Base-by-base conservation (phyloP, 2,888 invertebrate species). In the Epinotia ramella region DNA sequence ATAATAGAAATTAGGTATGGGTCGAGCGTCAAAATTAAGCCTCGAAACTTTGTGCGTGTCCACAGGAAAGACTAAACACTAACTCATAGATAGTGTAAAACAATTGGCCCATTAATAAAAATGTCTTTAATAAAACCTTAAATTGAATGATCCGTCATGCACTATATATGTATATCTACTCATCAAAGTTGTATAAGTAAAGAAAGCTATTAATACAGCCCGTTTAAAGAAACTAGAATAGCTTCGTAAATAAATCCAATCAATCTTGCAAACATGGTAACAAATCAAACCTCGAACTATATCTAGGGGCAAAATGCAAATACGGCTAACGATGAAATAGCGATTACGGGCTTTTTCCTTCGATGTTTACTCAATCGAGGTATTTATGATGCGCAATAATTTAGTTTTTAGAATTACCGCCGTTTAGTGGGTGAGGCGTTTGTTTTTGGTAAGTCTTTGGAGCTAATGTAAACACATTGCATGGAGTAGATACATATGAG, bases 261-360 rank as follows among this genome's bases (percentile, higher is more conserved):
- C 69, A 74, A 74, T 74, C 74, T 74, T 74, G 33, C 44, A 72
- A 76, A 76, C 75, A 18, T 53, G 66, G 62, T 60, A 5, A 66
- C 75, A 76, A 72, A 76, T 76, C 70, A 76, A 72, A 76, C 66
- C 49, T 24, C 57, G 63, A 65, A 70, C 60, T 60, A 69, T 74
- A 64, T 74, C 74, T 74, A 74, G 74, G 70, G 70, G 70, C 70
- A 65, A 65, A 59, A 66, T 71, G 75, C 70, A 71, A 71, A 75
- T 75, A 66, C 33, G 7, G 20, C 60, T 66, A 66, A 71, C 65
- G 75, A 75, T 75, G 40, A 71, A 71, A 53, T 63, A 71, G 18
- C 60, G 60, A 71, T 71, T 60, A 68, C 63, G n/a, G 56, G n/a
- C 56, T 73, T 73, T 73, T 67, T 73, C 59, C 73, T 56, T 44